Conservation (phyloP, 2,113 vertebrate genomes). For the Clarias batrachus region DNA sequence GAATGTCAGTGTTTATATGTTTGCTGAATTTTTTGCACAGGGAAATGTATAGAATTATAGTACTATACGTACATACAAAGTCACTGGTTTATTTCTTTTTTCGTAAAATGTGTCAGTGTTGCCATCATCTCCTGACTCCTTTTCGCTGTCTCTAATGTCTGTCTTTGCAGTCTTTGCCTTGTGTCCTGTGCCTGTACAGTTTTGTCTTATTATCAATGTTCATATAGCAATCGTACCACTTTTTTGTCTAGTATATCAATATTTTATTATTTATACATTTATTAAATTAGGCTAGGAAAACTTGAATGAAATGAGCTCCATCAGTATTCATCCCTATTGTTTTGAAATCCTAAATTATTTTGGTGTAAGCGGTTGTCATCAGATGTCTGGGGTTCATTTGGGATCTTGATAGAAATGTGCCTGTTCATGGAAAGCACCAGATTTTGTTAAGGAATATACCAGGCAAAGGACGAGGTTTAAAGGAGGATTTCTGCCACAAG, state of each 20-base stretch:
- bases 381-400: too few species aligned
- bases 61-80: background rate
- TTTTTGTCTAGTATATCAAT: background rate
- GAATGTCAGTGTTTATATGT: slow-evolving; percentile 7
- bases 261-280: background rate
- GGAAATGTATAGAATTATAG: background rate
- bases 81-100: background rate
- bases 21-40: background rate
- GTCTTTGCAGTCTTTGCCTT: slow-evolving; percentile 34
- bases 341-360: background rate
- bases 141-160: slow-evolving; percentile 22
- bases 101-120: slow-evolving; percentile 39
- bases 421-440: background rate
- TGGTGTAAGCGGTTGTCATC: background rate
- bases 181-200: slow-evolving; percentile 34
- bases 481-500: background rate
- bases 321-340: background rate
- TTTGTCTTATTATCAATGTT: slow-evolving; percentile 55
- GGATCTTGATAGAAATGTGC: background rate
- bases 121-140: slow-evolving; percentile 34
- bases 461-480: background rate
- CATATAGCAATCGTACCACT: background rate
- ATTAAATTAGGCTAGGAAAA: background rate
- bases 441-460: background rate
- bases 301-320: background rate